Evolutionary conservation across 2,797 vertebrate genomes (phyloP), one percentile per base, ranked within the genome.

Genomic region (Pantherophis vulpinus): DNA sequence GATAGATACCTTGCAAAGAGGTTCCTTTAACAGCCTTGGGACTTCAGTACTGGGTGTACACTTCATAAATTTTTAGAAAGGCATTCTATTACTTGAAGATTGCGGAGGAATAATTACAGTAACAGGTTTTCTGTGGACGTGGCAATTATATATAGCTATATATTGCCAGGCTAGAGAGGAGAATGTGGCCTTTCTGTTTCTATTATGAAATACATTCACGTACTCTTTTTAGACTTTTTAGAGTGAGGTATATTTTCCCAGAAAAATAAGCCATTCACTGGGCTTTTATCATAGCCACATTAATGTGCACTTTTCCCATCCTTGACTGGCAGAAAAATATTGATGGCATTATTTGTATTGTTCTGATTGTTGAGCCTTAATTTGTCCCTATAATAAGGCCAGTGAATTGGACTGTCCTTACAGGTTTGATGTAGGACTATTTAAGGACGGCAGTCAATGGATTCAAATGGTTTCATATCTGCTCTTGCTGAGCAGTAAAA

Each of bases 21-120:
- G 37, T 23, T 94, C 83, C 88, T 89, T 89, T 91, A 92, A 59
- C 18, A 89, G 20, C 87, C 18, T n/a, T 25, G 51, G 86, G 63
- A 88, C 66, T 63, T 88, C 27, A 1, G 86, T 88, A 63, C 56
- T 91, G 37, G 20, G 32, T 56, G 86, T 91, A 70, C 23, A 86
- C 86, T 86, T 66, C 51, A 42, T 91, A 88, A 70, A 18, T 54
- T 66, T 93, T 86, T 66, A 86, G 83, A 89, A 89, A 74, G 66
- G 51, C 54, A 29, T 74, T 86, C 58, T 93, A 54, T 93, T 93
- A 89, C 59, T 91, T 13, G 47, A 58, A 88, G 61, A 47, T 90
- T 27, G 27, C 10, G 54, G 66, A 59, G 14, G 79, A 51, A 92
- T 92, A 94, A 92, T 92, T 94, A 91, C 70, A 89, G 66, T 94